These are phyloP conservation scores for Phrynocephalus versicolor DNA, from an alignment of 2,113 vertebrate species.

Conservation along the genomic window DNA sequence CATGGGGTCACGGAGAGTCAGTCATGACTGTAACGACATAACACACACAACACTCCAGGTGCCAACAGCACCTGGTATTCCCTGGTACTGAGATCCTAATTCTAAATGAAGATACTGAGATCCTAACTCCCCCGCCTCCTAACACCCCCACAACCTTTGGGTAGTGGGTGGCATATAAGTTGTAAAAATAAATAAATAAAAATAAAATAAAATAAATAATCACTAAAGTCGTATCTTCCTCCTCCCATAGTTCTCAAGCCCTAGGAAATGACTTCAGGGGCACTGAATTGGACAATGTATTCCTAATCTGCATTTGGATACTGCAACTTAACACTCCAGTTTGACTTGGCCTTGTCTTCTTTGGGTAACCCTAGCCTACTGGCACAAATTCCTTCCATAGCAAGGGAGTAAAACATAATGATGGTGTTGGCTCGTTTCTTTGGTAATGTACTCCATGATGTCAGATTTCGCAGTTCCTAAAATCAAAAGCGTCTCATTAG, in stretches of 20 bases:
- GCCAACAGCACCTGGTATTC: too few species aligned
- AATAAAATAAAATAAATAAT: too few species aligned
- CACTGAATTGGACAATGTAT: background rate
- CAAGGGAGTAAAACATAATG: background rate
- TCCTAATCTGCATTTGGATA: background rate
- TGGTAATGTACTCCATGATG: background rate
- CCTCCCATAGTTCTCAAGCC: background rate
- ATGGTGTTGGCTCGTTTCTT: slow-evolving; percentile 10
- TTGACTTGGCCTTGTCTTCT: background rate
- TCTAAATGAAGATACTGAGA: too few species aligned
- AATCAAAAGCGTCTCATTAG: slow-evolving; percentile 25
- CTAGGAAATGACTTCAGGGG: background rate
- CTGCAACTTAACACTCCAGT: background rate
- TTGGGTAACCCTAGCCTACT: background rate
- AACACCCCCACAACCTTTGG: too few species aligned
- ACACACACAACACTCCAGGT: too few species aligned
- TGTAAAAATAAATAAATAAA: too few species aligned
- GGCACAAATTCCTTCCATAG: background rate
- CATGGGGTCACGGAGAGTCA: too few species aligned
- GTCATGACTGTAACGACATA: too few species aligned
- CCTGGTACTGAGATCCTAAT: too few species aligned
- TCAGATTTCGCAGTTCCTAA: background rate
- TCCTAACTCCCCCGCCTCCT: too few species aligned
- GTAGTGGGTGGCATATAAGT: too few species aligned
- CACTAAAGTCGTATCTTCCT: background rate